Base-by-base conservation (phyloP, 2,797 vertebrate genomes). In the Botia almorhae region DNA sequence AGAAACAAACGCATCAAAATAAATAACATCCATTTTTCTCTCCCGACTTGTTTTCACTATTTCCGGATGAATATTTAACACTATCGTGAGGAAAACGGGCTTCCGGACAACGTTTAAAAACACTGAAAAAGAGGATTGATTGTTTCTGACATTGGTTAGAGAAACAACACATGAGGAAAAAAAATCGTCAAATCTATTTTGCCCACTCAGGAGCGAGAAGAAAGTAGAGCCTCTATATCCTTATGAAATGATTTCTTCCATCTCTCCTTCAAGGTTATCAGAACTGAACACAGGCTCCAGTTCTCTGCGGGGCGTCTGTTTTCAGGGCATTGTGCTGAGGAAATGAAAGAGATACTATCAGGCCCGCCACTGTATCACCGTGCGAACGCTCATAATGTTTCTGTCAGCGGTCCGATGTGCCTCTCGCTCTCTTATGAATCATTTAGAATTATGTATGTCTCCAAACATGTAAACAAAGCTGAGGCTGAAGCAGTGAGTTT, bases 261-360 rank as follows among this genome's bases (percentile, higher is more conserved):
- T 88, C 84, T 85, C 82, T 81, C 81, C 68, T 74, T 84, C 86
- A 90, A 89, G 85, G 90, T 91, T 89, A 90, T 90, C 87, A 87
- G 81, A 78, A 79, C 68, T 81, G 81, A 79, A 81, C 88, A 87
- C 76, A 80, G 79, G 60, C 50, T 58, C 53, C 67, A 43, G 67
- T 78, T 71, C 68, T 79, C 83, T 73, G 76, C 12, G 46, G 87
- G 78, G 84, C 71, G 70, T 68, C 58, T 84, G 76, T 89, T 87
- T 74, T 87, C 69, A 84, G 68, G 69, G 81, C 64, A 81, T 76
- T 78, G 74, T 82, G 76, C 48, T 65, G 65, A 83, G 76, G 84
- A 86, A 89, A 90, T 89, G 78, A 84, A 89, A 88, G 85, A 84
- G 68, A 86, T 89, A 50, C 19, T 85, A 88, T 90, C 85, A 82